Percentiles rank a stretch among this genome's conserved stretches.
phyloP scores from a whole-genome alignment of 2,888 invertebrate genomes.

The Latheticus oryzae region DNA sequence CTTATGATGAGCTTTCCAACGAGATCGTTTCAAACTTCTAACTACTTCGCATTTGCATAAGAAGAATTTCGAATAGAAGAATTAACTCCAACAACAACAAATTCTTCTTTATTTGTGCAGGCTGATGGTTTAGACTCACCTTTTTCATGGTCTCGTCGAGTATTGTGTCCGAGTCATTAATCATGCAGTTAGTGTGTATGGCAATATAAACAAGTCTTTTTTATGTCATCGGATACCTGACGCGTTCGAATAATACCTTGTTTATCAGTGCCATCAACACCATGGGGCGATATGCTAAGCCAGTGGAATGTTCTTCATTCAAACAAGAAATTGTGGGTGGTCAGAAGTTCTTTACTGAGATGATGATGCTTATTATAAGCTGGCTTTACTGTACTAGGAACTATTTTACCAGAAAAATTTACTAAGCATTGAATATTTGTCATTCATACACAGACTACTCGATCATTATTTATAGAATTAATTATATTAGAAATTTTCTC shows the following conservation, averaged over 20 bases:
- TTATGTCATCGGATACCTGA: conserved; percentile 68
- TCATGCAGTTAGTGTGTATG: conserved; percentile 63
- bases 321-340: conserved; percentile 59
- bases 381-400: conserved; percentile 38
- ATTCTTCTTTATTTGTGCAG: neutral
- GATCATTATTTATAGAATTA: too few relatives aligned
- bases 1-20: conserved; percentile 61
- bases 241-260: conserved; percentile 65
- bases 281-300: conserved; percentile 61
- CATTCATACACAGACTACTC: too few relatives aligned
- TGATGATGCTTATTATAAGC: conserved; percentile 43
- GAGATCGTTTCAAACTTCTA: conserved; percentile 58
- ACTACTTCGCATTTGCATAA: conserved; percentile 48
- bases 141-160: too few relatives aligned
- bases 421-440: too few relatives aligned
- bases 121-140: conserved; percentile 57
- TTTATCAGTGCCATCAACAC: conserved; percentile 68
- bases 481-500: too few relatives aligned
- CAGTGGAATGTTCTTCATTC: conserved; percentile 54
- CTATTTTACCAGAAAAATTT: conserved; percentile 11
- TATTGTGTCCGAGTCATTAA: conserved; percentile 64
- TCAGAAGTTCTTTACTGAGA: conserved; percentile 43
- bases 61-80: neutral
- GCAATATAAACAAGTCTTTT: conserved; percentile 68
- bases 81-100: neutral